These are phyloP conservation scores for Nomada goodeniana DNA, from an alignment of 2,888 invertebrate species.

Conservation along the genomic window DNA sequence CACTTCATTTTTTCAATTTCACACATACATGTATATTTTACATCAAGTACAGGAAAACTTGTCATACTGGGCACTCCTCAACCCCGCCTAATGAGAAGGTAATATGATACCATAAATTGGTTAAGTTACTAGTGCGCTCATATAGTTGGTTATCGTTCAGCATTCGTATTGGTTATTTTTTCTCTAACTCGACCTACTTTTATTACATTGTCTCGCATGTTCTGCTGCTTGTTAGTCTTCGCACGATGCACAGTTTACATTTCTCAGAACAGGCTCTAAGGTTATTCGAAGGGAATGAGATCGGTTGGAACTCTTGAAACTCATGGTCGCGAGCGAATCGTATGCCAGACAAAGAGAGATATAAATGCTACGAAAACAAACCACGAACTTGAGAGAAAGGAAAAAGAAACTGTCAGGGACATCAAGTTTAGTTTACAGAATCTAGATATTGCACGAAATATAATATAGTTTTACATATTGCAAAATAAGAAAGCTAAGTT, in stretches of 20 bases:
- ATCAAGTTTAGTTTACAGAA: neutral
- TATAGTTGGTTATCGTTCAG: neutral
- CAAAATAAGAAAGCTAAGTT: too few species aligned
- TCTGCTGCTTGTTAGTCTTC: conserved; percentile 39
- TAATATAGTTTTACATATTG: neutral
- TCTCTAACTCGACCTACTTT: conserved; percentile 54
- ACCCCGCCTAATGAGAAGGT: neutral
- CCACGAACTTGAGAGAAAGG: conserved; percentile 40
- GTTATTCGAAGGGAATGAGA: conserved; percentile 70
- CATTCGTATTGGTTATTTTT: conserved; percentile 18
- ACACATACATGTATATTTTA: neutral
- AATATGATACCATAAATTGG: neutral
- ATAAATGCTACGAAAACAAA: conserved; percentile 37
- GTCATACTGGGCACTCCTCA: neutral
- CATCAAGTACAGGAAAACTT: neutral
- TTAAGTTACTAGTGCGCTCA: neutral
- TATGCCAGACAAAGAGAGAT: conserved; percentile 23
- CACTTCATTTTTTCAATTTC: too few species aligned
- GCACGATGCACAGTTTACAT: conserved; percentile 52
- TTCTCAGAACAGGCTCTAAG: conserved; percentile 64
- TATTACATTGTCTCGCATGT: conserved; percentile 47
- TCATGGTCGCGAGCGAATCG: conserved; percentile 66
- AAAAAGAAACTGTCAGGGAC: conserved; percentile 49
- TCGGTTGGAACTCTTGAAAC: conserved; percentile 64
- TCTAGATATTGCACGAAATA: neutral